phyloP scores from a whole-genome alignment of 2,113 vertebrate genomes.

The Indri indri region DNA sequence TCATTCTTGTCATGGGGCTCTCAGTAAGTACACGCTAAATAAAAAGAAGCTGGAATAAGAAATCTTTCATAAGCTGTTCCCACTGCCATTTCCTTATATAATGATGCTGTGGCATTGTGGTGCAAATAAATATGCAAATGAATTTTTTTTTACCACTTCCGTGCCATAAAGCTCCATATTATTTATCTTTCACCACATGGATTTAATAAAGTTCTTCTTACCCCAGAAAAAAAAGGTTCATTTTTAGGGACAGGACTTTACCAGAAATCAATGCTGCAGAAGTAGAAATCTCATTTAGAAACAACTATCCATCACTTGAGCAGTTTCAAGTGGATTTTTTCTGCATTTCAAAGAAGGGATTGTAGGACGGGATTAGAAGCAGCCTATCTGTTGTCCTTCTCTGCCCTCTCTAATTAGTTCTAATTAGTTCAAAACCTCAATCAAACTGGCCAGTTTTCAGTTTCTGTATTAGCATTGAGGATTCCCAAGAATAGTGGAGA shows the following conservation, averaged over 20 bases:
- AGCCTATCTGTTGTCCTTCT: background rate
- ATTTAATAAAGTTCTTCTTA: slow-evolving; percentile 37
- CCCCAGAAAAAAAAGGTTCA: background rate
- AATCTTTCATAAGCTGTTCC: background rate
- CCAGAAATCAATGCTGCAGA: slow-evolving; percentile 22
- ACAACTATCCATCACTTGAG: background rate
- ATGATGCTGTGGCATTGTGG: background rate
- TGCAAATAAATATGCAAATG: background rate
- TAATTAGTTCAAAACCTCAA: slow-evolving; percentile 8
- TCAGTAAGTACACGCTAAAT: background rate
- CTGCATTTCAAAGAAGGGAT: slow-evolving; percentile 1
- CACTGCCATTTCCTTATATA: background rate
- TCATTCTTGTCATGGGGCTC: background rate
- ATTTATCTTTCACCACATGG: slow-evolving; percentile 9
- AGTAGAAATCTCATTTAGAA: slow-evolving; percentile 40
- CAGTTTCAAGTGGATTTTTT: background rate
- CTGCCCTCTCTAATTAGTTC: background rate
- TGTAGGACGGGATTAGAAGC: background rate
- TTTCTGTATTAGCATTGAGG: slow-evolving; percentile 17
- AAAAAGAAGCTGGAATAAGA: background rate
- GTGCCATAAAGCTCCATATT: background rate
- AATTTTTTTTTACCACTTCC: background rate
- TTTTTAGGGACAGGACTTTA: background rate
- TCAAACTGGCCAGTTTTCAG: slow-evolving; percentile 6
- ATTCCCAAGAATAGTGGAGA: slow-evolving; percentile 21